A percentile compares a stretch with the other conserved stretches of the same genome.
Conservation (phyloP, 2,113 vertebrate genomes). For the Natator depressus region DNA sequence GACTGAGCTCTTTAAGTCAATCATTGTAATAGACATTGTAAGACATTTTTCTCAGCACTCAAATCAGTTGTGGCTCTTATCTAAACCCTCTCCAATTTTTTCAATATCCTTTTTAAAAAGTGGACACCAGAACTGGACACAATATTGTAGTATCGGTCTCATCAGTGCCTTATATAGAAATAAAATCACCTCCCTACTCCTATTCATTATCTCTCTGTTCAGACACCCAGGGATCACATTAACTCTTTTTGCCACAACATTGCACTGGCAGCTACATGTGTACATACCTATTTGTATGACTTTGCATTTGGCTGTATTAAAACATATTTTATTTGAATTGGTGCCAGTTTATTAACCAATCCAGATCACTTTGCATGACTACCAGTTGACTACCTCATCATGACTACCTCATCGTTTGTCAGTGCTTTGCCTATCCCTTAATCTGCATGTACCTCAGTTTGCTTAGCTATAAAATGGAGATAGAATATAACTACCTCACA, state of each 20-base stretch:
- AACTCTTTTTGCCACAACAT: neutral
- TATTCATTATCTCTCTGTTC: neutral
- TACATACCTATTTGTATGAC: neutral
- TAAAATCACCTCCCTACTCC: neutral
- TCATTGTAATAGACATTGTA: neutral
- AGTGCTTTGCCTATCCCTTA: neutral
- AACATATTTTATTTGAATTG: neutral
- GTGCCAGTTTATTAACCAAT: neutral
- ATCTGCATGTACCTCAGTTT: neutral
- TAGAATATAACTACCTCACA: neutral
- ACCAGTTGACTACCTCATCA: neutral
- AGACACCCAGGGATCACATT: neutral
- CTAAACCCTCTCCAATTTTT: neutral
- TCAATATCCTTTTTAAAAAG: neutral
- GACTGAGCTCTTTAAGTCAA: neutral
- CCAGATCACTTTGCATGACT: neutral
- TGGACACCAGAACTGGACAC: neutral
- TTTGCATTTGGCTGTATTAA: neutral
- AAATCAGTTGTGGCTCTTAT: neutral
- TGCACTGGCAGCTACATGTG: neutral
- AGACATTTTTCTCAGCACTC: neutral
- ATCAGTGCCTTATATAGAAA: neutral
- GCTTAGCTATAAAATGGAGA: neutral
- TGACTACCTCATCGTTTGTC: neutral
- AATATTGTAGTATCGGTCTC: neutral